Evolutionary conservation across 2,797 vertebrate genomes (phyloP).

Genomic region (Pseudocheirus occidentalis): DNA sequence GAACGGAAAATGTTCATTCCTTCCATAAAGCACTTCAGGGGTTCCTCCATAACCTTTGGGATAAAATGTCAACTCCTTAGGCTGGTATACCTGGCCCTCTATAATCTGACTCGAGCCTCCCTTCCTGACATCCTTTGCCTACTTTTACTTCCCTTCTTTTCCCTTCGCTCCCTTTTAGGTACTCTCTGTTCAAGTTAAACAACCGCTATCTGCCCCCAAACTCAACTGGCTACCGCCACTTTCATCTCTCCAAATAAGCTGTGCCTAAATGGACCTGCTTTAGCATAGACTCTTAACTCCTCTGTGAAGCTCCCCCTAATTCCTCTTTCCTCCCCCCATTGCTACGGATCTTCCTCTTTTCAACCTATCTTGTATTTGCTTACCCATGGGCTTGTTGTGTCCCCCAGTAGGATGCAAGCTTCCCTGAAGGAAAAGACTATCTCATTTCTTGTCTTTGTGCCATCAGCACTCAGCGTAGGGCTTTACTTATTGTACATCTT

Average conservation of each 20-base stretch:
- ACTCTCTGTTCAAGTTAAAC: not conserved
- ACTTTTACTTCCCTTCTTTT: not conserved
- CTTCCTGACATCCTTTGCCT: not conserved
- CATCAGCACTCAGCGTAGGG: not conserved
- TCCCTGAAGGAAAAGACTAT: not conserved
- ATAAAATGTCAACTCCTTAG: not conserved
- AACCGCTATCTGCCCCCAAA: not conserved
- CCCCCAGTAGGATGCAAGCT: not conserved
- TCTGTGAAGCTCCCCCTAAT: not conserved
- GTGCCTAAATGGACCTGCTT: not conserved
- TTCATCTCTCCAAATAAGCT: not conserved
- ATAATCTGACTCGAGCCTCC: not conserved
- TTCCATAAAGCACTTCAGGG: not conserved
- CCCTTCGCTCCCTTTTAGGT: not conserved
- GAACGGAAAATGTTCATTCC: not conserved
- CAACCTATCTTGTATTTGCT: not conserved
- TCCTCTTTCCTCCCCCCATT: not conserved
- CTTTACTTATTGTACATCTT: not conserved
- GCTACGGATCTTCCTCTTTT: not conserved
- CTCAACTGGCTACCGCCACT: not conserved
- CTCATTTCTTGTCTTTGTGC: not conserved
- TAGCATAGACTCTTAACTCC: not conserved
- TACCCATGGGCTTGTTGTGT: not conserved
- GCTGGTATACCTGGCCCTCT: not conserved
- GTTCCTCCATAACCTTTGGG: not conserved